phyloP scores from a whole-genome alignment of 1,140 invertebrate genomes.

The Oryctes rhinoceros region DNA sequence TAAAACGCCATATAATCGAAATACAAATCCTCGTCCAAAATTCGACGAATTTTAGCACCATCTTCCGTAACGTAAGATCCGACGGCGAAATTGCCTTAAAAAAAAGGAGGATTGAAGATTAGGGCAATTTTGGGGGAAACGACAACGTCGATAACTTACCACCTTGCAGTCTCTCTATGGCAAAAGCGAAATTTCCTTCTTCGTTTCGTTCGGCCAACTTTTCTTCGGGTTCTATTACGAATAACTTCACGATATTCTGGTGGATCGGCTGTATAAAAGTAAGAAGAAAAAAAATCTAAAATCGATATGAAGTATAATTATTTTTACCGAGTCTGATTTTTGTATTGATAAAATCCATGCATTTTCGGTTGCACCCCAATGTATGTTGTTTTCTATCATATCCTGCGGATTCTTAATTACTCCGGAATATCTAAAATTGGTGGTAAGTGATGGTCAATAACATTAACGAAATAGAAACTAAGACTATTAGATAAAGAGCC shows the following conservation, averaged over 20 bases:
- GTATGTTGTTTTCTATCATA: neutral
- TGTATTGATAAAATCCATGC: conserved; percentile 29
- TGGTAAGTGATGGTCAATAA: too few relatives aligned
- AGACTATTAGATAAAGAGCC: too few relatives aligned
- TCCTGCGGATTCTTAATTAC: conserved; percentile 1
- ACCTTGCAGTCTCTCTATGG: conserved; percentile 29
- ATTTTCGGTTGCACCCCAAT: conserved; percentile 35
- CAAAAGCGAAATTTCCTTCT: neutral
- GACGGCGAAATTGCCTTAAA: conserved; percentile 65
- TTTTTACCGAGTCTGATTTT: conserved; percentile 20
- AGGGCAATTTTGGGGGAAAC: neutral
- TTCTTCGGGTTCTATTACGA: neutral
- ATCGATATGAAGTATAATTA: neutral
- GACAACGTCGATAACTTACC: neutral
- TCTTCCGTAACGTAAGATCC: conserved; percentile 67
- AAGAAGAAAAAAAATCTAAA: neutral
- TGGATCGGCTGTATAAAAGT: conserved; percentile 13
- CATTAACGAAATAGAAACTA: too few relatives aligned
- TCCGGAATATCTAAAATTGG: conserved; percentile 20
- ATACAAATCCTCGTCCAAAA: conserved; percentile 68
- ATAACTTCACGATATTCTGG: neutral
- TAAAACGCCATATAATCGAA: conserved; percentile 67
- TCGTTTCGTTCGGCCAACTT: neutral
- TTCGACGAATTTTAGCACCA: conserved; percentile 61
- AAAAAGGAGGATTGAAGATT: neutral